Base-by-base conservation (phyloP, 2,113 vertebrate species). In the Gadus macrocephalus region DNA sequence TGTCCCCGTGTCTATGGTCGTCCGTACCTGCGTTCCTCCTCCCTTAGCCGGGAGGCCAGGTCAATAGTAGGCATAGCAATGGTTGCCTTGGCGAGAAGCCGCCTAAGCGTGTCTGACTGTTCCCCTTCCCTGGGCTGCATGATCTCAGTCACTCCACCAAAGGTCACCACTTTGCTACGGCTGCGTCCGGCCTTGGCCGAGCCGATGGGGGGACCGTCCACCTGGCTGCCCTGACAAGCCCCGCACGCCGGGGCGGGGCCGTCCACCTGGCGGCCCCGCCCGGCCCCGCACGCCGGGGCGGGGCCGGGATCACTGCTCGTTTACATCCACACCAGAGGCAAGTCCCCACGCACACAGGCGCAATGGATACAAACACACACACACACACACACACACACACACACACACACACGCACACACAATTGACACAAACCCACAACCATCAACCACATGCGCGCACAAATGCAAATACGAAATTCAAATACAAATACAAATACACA, bases 61-160 rank as follows among this genome's bases (percentile, higher is more conserved):
- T 86, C 84, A 81, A 86, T 82, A 79, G 87, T 87, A 76, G 91
- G 89, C 86, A 91, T 89, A 83, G 89, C 88, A 83, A 92, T 87
- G 9, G 87, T 73, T 71, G 91, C 82, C 76, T 88, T 83, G 78
- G 90, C 86, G 75, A 90, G 85, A 78, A 92, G 90, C 80, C 84
- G 86, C 74, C 85, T 87, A 78, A 90, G 88, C 66, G 83, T 89
- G 75, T 85, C 82, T 6, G 82, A 86, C 86, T 91, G 84, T 71
- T 90, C 89, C 85, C 90, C 87, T 72, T 76, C 74, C 71, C 74
- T 72, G 58, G 87, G 92, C 88, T 93, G 91, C 94, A 94, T 92
- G 88, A 97, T 95, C 90, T 98, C 95, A 77, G 95, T 97, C 83
- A 98, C 95, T 1, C 93, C 94, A 78, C 96, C 96, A 85, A 98